Base-by-base conservation (phyloP, 1,140 invertebrate genomes). In the Acyrthosiphon pisum region DNA sequence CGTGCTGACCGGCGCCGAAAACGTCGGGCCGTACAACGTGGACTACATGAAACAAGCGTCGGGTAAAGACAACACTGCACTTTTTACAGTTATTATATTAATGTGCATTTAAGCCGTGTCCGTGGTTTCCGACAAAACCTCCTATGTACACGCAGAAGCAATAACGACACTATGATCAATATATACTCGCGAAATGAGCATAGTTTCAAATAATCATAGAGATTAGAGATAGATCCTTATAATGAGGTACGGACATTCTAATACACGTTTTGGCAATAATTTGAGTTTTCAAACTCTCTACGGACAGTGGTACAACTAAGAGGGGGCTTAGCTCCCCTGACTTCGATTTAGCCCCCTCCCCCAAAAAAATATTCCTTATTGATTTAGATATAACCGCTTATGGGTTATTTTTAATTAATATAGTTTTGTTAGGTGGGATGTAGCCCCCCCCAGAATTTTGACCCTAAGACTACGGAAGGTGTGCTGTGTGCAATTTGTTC, bases 11-110 rank as follows among this genome's bases (percentile, higher is more conserved):
- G 97, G 97, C 93, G 95, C 95, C 26, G 95, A 96, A 26, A 98
- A 99, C 94, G 96, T 99, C 44, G 96, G 97, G 68, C 95, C 95
- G 0, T 98, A 98, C 95, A 99, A 99, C 95, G 97, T 97, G 26
- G 99, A 99, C 95, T 99, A 98, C 97, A 96, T 99, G 56, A 97
- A 97, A 95, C 98, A 97, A 94, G 98, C 98, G 94, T 96, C 97
- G 97, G 99, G 99, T 98, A 93, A 93, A 92, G 68, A 23, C 35
- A 46, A 76, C 60, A 76, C 3, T 68, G 60, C 60, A 30, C 30
- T 68, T 30, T 56, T 41, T 26, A 30, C 37, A 84, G 35, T 84
- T 84, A 84, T 68, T n/a, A 18, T n/a, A 18, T n/a, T 26, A 14
- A 11, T 44, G 11, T 41, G 83, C 37, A 44, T 44, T 8, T 30